Base-by-base conservation (phyloP, 2,113 vertebrate genomes). In the Hyperoodon ampullatus region DNA sequence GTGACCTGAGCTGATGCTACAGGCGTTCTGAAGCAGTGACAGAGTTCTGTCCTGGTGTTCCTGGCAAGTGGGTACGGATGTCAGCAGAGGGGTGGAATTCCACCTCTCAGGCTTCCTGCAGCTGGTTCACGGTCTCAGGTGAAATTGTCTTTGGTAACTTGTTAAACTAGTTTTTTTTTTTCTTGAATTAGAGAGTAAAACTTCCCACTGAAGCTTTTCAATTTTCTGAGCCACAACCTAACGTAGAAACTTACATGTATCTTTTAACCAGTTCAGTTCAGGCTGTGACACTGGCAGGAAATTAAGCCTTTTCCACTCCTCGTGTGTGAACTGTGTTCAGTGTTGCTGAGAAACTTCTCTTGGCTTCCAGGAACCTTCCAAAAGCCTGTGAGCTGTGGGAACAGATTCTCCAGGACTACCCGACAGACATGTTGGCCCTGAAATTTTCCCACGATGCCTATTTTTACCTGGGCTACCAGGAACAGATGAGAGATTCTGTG, bases 341-440 rank as follows among this genome's bases (percentile, higher is more conserved):
- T 2, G 30, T 23, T 28, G 28, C 87, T 83, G 71, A 92, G 53
- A 42, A 12, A 3, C 24, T 23, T 61, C 28, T 90, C 39, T 93
- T 61, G 60, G 8, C 97, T 94, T 97, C 63, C 23, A 99, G 99
- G 70, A 98, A 98, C 75, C 98, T 99, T 35, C 96, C 98, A 0
- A 98, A 98, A 97, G 99, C 99, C 75, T 99, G 99, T 71, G 98
- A 98, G 2, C 65, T 98, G 0, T 99, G 99, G 99, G 99, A 99
- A 12, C 97, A 99, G 96, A 99, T 99, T 93, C 98, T 99, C 35
- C 96, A 98, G 35, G 99, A 98, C 84, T 98, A 99, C 93, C 99
- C 99, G 0, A 99, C 99, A 1, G 99, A 99, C 93, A 72, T 99
- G 98, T 82, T 99, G 95, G 99, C 99, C 26, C 98, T 99, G 60